Conservation (phyloP, 2,113 vertebrate genomes). For the Mastomys natalensis region DNA sequence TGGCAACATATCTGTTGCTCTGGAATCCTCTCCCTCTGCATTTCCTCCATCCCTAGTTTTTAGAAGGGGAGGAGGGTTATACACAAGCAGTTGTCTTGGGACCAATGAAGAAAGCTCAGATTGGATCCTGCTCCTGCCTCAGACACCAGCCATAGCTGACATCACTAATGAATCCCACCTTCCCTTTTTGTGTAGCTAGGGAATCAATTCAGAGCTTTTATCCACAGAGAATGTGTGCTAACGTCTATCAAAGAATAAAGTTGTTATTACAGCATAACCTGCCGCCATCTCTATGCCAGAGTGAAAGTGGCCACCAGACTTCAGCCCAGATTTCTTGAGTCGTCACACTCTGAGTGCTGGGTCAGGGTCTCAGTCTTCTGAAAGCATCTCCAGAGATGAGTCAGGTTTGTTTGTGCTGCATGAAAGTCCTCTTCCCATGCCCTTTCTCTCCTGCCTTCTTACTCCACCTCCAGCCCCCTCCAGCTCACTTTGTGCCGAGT, state of each 20-base stretch:
- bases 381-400: neutral
- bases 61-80: neutral
- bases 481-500: neutral
- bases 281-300: neutral
- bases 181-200: neutral
- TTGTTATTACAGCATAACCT: neutral
- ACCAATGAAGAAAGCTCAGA: neutral
- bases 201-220: neutral
- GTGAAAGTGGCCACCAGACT: neutral
- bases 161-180: neutral
- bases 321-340: neutral
- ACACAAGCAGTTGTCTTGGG: too few species aligned
- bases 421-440: neutral
- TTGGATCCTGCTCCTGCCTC: accelerated
- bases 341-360: neutral
- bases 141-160: neutral
- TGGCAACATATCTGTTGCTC: neutral
- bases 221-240: neutral
- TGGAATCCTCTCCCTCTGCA: neutral
- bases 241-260: neutral
- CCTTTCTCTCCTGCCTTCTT: neutral
- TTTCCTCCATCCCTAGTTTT: neutral
- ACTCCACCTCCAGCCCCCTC: neutral
- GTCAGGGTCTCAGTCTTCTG: neutral
- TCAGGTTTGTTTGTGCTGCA: accelerated